These are phyloP conservation scores for Pantherophis guttatus DNA, from an alignment of 2,113 vertebrate species.

Conservation along the genomic window DNA sequence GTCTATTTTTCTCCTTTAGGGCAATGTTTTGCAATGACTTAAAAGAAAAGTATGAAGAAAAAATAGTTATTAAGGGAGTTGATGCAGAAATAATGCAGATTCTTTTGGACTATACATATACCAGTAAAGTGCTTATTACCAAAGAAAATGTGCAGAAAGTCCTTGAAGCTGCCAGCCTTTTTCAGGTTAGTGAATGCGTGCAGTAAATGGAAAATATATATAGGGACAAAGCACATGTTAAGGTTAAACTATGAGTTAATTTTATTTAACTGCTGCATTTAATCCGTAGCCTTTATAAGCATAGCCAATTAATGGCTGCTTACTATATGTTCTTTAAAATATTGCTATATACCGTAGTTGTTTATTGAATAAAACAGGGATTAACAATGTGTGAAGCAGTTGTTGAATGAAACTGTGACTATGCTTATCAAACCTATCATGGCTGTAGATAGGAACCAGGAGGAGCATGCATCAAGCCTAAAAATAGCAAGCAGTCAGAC, in stretches of 20 bases:
- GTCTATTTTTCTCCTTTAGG: constrained; percentile 68
- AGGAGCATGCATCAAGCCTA: not conserved
- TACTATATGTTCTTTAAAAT: not conserved
- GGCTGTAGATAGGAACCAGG: not conserved
- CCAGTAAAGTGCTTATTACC: constrained; percentile 87
- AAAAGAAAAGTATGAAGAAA: constrained; percentile 89
- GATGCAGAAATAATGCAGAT: constrained; percentile 87
- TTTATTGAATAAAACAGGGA: not conserved
- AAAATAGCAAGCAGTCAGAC: not conserved
- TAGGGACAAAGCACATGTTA: not conserved
- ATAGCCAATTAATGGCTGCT: not conserved
- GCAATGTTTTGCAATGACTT: constrained; percentile 97
- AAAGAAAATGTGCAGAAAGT: constrained; percentile 89
- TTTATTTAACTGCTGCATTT: not conserved
- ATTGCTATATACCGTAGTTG: not conserved
- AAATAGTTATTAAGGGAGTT: constrained; percentile 87
- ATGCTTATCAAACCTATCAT: not conserved
- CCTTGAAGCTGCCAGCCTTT: constrained; percentile 91
- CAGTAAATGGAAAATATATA: not conserved
- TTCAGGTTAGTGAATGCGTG: constrained; percentile 79
- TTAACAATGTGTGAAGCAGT: not conserved
- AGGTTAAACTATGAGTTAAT: not conserved
- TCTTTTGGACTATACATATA: constrained; percentile 94
- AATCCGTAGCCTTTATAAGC: not conserved
- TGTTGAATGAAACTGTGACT: not conserved